Evolutionary conservation across 2,888 invertebrate genomes (phyloP).

Genomic region (Neuroscelio doddi): DNA sequence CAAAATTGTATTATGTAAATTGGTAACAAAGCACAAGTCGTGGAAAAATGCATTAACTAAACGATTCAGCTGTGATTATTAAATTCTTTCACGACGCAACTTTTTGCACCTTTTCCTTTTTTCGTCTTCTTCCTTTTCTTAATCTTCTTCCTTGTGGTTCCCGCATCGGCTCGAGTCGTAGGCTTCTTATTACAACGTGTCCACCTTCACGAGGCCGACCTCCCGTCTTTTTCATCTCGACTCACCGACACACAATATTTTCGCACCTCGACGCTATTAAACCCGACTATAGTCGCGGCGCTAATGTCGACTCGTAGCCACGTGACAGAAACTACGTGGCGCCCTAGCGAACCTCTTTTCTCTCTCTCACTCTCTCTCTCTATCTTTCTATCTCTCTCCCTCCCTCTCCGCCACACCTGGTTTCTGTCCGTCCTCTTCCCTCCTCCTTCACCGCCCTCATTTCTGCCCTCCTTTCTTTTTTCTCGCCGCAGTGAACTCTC

Average conservation of each 20-base stretch:
- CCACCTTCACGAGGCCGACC: conserved; percentile 9
- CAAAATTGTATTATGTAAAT: no score
- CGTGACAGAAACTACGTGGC: conserved; percentile 45
- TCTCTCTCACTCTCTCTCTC: conserved; percentile 6
- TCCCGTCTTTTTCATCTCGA: conserved; percentile 24
- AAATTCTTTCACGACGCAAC: conserved; percentile 12
- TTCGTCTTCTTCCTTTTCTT: conserved; percentile 12
- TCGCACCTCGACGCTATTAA: conserved; percentile 51
- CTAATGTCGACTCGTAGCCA: conserved; percentile 40
- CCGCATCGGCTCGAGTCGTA: not conserved
- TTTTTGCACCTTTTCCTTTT: not conserved
- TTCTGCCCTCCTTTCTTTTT: not conserved
- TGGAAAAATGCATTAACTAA: not conserved
- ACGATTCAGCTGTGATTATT: conserved; percentile 9
- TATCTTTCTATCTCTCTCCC: conserved; percentile 7
- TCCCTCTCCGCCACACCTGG: not conserved
- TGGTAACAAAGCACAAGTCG: no score
- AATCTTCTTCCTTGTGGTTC: conserved; percentile 3
- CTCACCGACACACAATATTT: conserved; percentile 32
- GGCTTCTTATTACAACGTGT: conserved; percentile 21
- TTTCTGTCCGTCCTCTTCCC: conserved; percentile 7
- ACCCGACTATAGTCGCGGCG: conserved; percentile 45
- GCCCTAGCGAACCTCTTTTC: conserved; percentile 28
- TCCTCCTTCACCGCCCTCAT: conserved; percentile 6
- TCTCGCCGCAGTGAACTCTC: not conserved